Percentiles rank a stretch among this genome's conserved stretches.
Conservation (phyloP, 2,797 vertebrate species). For the Fratercula arctica region DNA sequence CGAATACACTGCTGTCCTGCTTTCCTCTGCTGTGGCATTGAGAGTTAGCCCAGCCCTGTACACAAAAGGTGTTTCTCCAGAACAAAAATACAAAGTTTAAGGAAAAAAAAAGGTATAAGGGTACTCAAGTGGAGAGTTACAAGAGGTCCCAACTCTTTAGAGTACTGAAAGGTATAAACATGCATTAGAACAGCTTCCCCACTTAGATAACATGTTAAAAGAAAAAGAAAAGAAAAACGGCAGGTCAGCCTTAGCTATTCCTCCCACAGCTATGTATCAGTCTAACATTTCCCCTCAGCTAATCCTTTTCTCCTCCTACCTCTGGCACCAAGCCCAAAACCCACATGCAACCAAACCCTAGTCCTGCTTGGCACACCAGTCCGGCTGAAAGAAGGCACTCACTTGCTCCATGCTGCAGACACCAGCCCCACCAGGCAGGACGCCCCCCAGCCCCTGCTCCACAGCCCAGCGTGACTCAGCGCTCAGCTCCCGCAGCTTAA, state of each 20-base stretch:
- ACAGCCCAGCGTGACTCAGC: neutral
- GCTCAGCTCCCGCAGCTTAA: neutral
- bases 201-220: rapidly evolving
- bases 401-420: conserved; percentile 50
- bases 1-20: rapidly evolving
- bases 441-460: neutral
- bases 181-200: neutral
- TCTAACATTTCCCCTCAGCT: neutral
- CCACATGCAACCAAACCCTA: neutral
- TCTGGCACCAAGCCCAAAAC: neutral
- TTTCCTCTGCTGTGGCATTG: neutral
- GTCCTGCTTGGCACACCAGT: rapidly evolving
- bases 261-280: neutral
- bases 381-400: neutral
- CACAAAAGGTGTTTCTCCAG: neutral
- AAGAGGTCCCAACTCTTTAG: neutral
- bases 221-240: neutral
- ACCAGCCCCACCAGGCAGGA: neutral
- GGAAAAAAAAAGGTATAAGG: rapidly evolving
- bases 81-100: neutral
- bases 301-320: neutral
- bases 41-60: neutral
- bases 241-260: neutral
- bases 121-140: neutral
- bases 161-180: neutral